A percentile compares a stretch with the other conserved stretches of the same genome.
phyloP scores from a whole-genome alignment of 2,797 vertebrate species.

The Hippopotamyrus pictus region DNA sequence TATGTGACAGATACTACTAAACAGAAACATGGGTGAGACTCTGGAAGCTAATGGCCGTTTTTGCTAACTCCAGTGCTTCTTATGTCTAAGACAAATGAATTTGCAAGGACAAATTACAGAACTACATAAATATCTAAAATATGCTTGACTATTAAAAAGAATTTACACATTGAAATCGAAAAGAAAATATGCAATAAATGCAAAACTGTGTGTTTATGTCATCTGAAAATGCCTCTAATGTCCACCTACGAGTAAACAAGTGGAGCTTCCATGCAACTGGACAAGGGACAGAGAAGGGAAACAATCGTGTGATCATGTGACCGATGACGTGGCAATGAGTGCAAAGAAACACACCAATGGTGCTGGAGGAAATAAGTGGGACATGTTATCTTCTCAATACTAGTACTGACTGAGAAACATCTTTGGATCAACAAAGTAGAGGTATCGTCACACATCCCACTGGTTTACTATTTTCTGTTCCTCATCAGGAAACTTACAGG shows the following conservation, averaged over 20 bases:
- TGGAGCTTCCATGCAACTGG: conserved; percentile 59
- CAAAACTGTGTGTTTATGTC: conserved; percentile 66
- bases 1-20: conserved; percentile 69
- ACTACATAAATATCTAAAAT: not conserved
- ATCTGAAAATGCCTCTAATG: conserved; percentile 65
- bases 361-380: conserved; percentile 22
- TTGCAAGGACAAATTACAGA: conserved; percentile 2
- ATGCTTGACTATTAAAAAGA: not conserved
- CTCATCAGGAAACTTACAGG: not conserved
- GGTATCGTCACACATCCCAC: not conserved
- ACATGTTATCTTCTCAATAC: conserved; percentile 8
- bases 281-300: conserved; percentile 62
- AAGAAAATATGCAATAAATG: conserved; percentile 48
- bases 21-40: conserved; percentile 45
- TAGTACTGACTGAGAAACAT: conserved; percentile 40
- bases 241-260: conserved; percentile 63
- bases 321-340: conserved; percentile 52
- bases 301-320: conserved; percentile 63
- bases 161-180: conserved; percentile 11
- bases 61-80: conserved; percentile 25
- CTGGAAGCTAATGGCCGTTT: not conserved
- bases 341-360: conserved; percentile 57
- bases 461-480: not conserved
- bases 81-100: not conserved
- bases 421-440: not conserved